Evolutionary conservation across 2,113 vertebrate species (phyloP).

Genomic region (Pongo abelii): DNA sequence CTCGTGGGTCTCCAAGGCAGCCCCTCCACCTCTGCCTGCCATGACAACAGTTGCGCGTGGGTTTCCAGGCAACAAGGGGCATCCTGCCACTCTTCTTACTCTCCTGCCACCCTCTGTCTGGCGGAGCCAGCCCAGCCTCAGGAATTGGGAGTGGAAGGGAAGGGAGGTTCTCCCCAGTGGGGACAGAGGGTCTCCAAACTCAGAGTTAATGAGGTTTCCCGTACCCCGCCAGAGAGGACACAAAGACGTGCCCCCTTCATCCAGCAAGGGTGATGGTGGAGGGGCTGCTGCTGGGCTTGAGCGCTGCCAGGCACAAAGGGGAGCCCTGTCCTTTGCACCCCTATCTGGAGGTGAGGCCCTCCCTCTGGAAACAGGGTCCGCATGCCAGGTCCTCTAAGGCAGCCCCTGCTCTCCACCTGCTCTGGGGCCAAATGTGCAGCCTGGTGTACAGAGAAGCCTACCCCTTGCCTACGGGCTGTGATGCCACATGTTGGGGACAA

Average conservation of each 20-base stretch:
- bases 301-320: fast-evolving
- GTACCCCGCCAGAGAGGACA: neutral
- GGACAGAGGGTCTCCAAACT: fast-evolving
- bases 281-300: neutral
- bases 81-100: neutral
- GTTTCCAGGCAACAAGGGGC: conserved; percentile 59
- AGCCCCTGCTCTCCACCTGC: neutral
- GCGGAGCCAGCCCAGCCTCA: neutral
- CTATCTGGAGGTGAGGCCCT: neutral
- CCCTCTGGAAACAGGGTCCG: neutral
- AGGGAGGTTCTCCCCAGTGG: neutral
- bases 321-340: neutral
- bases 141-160: neutral
- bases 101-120: neutral
- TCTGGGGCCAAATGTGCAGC: too few relatives aligned
- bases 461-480: neutral
- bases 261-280: neutral
- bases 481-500: too few relatives aligned
- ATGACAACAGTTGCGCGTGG: neutral
- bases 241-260: neutral
- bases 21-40: neutral
- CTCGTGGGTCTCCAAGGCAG: neutral
- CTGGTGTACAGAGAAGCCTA: neutral
- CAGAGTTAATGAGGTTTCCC: neutral
- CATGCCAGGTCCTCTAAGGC: fast-evolving